A percentile compares a stretch with the other conserved stretches of the same genome.
phyloP scores from a whole-genome alignment of 2,888 invertebrate species.

The Nomada fabriciana region DNA sequence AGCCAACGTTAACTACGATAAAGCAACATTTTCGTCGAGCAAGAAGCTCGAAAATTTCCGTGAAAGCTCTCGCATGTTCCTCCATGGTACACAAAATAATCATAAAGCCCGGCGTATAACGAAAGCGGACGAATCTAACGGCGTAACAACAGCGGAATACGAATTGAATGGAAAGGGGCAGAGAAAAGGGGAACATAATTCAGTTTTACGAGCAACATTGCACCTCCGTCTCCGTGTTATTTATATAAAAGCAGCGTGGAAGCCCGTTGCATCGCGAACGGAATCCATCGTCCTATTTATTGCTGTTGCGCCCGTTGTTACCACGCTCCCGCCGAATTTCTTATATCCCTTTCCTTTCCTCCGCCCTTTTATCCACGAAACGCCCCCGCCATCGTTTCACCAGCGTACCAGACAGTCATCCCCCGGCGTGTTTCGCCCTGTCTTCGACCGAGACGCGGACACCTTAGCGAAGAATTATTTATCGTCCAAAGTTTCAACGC shows the following conservation, averaged over 20 bases:
- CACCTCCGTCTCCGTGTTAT: slow-evolving; percentile 66
- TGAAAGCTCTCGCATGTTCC: background rate
- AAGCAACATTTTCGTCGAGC: no score
- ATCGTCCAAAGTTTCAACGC: slow-evolving; percentile 72
- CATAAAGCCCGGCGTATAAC: background rate
- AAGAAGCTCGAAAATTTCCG: no score
- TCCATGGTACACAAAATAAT: background rate
- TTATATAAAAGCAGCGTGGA: slow-evolving; percentile 65
- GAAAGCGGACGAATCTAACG: background rate
- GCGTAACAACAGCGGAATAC: background rate
- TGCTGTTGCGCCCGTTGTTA: slow-evolving; percentile 51
- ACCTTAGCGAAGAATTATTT: slow-evolving; percentile 72
- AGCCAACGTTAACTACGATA: no score
- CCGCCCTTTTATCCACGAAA: slow-evolving; percentile 54
- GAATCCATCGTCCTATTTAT: slow-evolving; percentile 74
- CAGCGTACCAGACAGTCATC: background rate
- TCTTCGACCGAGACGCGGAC: slow-evolving; percentile 52
- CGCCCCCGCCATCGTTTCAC: slow-evolving; percentile 50
- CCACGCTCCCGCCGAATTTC: slow-evolving; percentile 30
- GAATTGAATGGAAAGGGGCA: background rate
- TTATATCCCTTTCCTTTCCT: slow-evolving; percentile 18
- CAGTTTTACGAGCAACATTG: slow-evolving; percentile 71
- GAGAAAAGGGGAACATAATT: slow-evolving; percentile 64
- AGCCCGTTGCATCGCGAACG: slow-evolving; percentile 61
- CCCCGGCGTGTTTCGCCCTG: slow-evolving; percentile 30